phyloP scores from a whole-genome alignment of 2,888 invertebrate genomes.

The Xanthorhoe designata region DNA sequence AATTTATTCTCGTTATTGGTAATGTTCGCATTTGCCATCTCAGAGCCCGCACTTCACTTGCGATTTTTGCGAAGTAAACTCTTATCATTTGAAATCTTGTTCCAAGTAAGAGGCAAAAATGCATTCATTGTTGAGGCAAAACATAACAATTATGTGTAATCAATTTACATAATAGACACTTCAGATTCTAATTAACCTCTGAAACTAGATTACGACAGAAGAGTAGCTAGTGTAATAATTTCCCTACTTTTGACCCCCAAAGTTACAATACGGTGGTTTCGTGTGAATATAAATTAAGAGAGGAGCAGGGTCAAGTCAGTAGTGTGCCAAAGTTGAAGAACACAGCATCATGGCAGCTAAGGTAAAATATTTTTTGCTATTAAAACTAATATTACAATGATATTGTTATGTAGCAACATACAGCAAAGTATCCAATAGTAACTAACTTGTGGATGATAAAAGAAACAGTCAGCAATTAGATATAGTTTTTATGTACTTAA shows the following conservation, averaged over 20 bases:
- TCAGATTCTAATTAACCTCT: slow-evolving; percentile 63
- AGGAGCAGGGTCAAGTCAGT: slow-evolving; percentile 58
- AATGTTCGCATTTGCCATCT: background rate
- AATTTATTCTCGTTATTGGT: background rate
- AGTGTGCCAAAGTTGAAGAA: slow-evolving; percentile 55
- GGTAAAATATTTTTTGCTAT: slow-evolving; percentile 52
- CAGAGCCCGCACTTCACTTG: background rate
- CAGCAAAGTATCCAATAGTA: background rate
- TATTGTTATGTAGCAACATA: background rate
- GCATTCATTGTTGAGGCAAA: slow-evolving; percentile 54
- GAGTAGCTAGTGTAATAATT: slow-evolving; percentile 57
- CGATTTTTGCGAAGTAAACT: background rate
- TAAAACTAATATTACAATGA: background rate
- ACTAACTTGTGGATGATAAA: background rate
- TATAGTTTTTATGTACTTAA: too few relatives aligned
- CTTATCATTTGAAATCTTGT: slow-evolving; percentile 22
- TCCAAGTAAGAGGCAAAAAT: slow-evolving; percentile 26
- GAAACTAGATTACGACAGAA: slow-evolving; percentile 58
- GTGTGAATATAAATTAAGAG: slow-evolving; percentile 68
- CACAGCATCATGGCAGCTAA: slow-evolving; percentile 65
- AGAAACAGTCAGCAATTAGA: background rate
- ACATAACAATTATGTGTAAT: slow-evolving; percentile 54
- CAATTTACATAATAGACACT: slow-evolving; percentile 60
- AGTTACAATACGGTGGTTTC: slow-evolving; percentile 56
- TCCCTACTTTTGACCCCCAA: slow-evolving; percentile 67